Base-by-base conservation (phyloP, 2,888 invertebrate species). In the Cephus spinipes region DNA sequence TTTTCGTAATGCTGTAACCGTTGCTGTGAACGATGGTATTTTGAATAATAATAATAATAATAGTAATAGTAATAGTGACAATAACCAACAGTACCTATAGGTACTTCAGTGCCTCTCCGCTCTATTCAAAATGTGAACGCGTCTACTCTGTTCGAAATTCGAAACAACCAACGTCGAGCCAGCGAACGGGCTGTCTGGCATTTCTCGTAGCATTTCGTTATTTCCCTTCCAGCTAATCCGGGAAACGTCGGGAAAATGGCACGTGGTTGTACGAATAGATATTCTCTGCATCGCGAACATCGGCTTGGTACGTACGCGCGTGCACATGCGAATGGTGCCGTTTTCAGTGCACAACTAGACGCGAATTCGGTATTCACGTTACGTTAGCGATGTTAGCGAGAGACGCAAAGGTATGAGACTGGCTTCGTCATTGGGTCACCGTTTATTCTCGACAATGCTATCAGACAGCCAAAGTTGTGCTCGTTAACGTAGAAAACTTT, bases 361-460 rank as follows among this genome's bases (percentile, higher is more conserved):
- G 83, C 79, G 79, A 84, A 84, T 85, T 85, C 55, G 73, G 79
- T 85, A 85, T 85, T 85, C 80, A 78, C 76, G 76, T 80, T 80
- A 77, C 83, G 80, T 75, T 74, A 73, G 73, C 73, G 33, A 68
- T 71, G 35, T 33, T 12, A 12, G 76, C 73, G 23, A 76, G 74
- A 77, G 71, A 83, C 77, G 68, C 77, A 75, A 71, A 75, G 79
- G 78, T 76, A 83, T 80, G 85, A 84, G 81, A 77, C 79, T 79
- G 83, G 34, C 78, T 34, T n/a, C 73, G 76, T 32, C 76, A 78
- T 75, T 82, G 73, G 79, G 78, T 82, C 83, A 76, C 32, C 75
- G 80, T 30, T 76, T 76, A 55, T 55, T 55, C 55, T 23, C 55
- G 23, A 55, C 55, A 23, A 55, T 55, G 55, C 23, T 2, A 23